These are phyloP conservation scores for Sturmia bella DNA, from an alignment of 2,888 invertebrate genomes.

Conservation along the genomic window DNA sequence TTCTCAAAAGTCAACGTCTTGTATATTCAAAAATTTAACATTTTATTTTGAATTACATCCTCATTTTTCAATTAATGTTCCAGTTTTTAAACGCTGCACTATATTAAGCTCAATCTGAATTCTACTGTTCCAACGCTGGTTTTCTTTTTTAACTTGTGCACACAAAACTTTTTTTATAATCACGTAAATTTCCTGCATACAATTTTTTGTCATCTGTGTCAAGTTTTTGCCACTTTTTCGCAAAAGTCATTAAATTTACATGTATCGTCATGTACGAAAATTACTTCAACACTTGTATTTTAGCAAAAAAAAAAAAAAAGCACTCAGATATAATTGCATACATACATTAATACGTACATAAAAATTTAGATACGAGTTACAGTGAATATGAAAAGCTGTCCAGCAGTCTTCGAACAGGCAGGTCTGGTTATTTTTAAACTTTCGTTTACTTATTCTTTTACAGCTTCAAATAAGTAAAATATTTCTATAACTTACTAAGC, in stretches of 20 bases:
- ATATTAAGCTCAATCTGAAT: neutral
- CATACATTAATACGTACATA: neutral
- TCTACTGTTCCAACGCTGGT: constrained; percentile 21
- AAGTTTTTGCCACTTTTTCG: constrained; percentile 70
- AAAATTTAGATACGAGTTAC: neutral
- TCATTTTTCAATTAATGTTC: too few species aligned
- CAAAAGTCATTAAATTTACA: constrained; percentile 72
- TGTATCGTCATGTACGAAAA: constrained; percentile 70
- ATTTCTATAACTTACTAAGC: too few species aligned
- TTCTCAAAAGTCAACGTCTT: too few species aligned
- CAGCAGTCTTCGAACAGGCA: neutral
- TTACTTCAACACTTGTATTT: constrained; percentile 67
- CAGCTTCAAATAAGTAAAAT: too few species aligned
- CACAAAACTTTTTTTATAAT: constrained; percentile 20
- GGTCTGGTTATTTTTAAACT: too few species aligned
- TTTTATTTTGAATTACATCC: too few species aligned
- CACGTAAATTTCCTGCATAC: constrained; percentile 52
- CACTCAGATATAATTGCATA: neutral
- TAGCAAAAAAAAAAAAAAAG: constrained; percentile 9
- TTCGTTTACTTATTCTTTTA: too few species aligned
- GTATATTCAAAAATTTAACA: too few species aligned
- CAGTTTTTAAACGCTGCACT: too few species aligned
- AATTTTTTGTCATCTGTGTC: constrained; percentile 68
- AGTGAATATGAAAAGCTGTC: neutral
- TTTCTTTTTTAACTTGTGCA: neutral